A percentile compares a stretch with the other conserved stretches of the same genome.
Evolutionary conservation across 2,113 vertebrate genomes (phyloP).

Genomic region (Lasiurus borealis): DNA sequence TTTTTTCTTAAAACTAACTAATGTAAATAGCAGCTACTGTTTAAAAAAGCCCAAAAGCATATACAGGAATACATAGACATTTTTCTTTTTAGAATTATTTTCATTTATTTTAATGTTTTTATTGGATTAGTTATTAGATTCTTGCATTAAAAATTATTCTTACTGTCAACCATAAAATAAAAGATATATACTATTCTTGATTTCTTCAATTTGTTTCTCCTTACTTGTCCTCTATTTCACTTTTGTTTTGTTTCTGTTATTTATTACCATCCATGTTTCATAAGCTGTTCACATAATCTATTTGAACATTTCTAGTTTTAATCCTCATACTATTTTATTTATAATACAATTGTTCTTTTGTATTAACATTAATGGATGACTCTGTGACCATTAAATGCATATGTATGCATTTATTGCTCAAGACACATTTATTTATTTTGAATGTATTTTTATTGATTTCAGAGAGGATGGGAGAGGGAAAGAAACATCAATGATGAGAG

Average conservation of each 20-base stretch:
- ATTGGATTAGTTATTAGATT: background rate
- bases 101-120: background rate
- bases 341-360: background rate
- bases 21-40: background rate
- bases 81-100: background rate
- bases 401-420: background rate
- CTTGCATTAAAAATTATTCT: slow-evolving; percentile 4
- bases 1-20: slow-evolving; percentile 42
- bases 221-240: background rate
- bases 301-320: background rate
- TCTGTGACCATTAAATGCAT: background rate
- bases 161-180: too few relatives aligned
- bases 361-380: background rate
- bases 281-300: background rate
- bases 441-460: too few relatives aligned
- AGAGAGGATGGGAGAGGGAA: too few relatives aligned
- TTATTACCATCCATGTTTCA: background rate
- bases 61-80: background rate
- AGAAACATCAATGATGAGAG: too few relatives aligned
- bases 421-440: background rate
- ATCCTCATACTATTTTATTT: background rate
- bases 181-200: background rate
- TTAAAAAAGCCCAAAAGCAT: background rate
- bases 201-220: slow-evolving; percentile 17
- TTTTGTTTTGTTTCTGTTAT: background rate